Conservation (phyloP, 2,888 invertebrate species). For the Tyria jacobaeae region DNA sequence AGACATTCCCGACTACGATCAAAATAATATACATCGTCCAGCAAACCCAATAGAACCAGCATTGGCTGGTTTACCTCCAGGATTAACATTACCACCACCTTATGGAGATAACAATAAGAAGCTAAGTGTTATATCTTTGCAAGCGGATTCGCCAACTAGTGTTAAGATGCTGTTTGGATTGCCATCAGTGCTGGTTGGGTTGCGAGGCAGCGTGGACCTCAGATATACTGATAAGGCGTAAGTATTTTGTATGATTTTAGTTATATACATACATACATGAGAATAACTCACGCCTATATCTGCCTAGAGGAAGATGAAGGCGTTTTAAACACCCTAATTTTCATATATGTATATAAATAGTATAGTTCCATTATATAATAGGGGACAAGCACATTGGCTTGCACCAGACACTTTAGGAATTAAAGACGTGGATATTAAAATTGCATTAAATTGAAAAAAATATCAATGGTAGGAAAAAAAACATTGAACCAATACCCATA, state of each 20-base stretch:
- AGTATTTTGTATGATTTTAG: conserved; percentile 60
- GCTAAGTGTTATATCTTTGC: conserved; percentile 87
- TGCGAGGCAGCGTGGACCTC: conserved; percentile 95
- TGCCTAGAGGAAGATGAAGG: too few species aligned
- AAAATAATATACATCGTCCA: conserved; percentile 73
- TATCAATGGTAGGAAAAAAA: too few species aligned
- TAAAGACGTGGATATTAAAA: too few species aligned
- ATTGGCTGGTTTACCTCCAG: conserved; percentile 62
- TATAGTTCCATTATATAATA: too few species aligned
- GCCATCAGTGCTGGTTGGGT: conserved; percentile 93
- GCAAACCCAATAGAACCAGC: conserved; percentile 56
- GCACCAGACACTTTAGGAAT: too few species aligned
- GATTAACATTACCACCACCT: conserved; percentile 61
- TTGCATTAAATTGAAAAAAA: too few species aligned
- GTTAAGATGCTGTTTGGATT: conserved; percentile 94
- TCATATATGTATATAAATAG: too few species aligned
- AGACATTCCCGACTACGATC: conserved; percentile 68
- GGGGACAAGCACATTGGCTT: too few species aligned
- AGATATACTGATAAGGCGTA: conserved; percentile 93
- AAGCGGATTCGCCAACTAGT: conserved; percentile 92
- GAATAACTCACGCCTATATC: too few species aligned
- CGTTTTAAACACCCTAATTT: too few species aligned
- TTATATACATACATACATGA: too few species aligned
- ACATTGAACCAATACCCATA: too few species aligned
- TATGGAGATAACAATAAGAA: conserved; percentile 77